Percentiles rank a stretch among this genome's conserved stretches.
These are phyloP conservation scores for Pararge aegeria DNA, from an alignment of 1,140 invertebrate species.

Conservation along the genomic window DNA sequence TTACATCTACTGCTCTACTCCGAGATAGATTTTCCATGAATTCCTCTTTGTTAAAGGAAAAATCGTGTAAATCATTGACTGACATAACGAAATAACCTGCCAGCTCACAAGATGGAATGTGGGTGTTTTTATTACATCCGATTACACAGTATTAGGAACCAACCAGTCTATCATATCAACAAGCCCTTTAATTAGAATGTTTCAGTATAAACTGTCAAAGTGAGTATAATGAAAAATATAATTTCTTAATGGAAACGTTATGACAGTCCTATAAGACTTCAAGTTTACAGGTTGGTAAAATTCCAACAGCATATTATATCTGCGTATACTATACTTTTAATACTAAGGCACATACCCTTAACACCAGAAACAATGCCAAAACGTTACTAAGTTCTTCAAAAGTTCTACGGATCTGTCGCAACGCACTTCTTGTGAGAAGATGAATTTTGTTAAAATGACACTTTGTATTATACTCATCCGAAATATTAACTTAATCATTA, in stretches of 20 bases:
- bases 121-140: no score
- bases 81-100: no score
- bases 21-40: no score
- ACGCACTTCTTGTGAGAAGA: background rate
- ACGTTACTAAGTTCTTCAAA: background rate
- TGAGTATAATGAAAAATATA: no score
- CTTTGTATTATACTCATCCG: background rate
- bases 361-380: background rate
- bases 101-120: no score
- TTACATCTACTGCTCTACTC: no score
- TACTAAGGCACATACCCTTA: slow-evolving; percentile 18
- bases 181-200: background rate
- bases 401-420: background rate
- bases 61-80: no score
- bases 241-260: background rate
- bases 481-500: background rate
- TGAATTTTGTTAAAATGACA: background rate
- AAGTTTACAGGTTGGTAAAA: slow-evolving; percentile 11
- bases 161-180: background rate
- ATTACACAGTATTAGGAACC: background rate
- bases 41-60: no score
- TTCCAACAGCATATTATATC: background rate
- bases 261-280: slow-evolving; percentile 6
- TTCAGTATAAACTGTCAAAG: background rate
- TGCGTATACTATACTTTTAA: slow-evolving; percentile 4